Percentiles rank a stretch among this genome's conserved stretches.
Evolutionary conservation across 2,113 vertebrate species (phyloP).

Genomic region (Rhadina sibilatrix): DNA sequence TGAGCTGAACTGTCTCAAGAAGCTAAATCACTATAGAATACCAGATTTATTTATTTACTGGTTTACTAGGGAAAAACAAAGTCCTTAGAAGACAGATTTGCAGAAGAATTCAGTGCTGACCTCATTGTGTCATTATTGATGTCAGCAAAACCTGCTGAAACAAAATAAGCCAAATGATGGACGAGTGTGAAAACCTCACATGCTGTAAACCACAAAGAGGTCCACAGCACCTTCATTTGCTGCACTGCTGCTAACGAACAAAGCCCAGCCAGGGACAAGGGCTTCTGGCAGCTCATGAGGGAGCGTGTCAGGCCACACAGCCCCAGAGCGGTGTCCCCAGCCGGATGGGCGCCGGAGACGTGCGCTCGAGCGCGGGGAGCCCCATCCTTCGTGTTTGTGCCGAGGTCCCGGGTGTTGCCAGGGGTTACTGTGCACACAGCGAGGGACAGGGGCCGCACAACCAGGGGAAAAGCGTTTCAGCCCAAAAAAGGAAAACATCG

Average conservation of each 20-base stretch:
- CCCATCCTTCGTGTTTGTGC: not conserved
- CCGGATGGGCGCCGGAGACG: not conserved
- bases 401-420: slow-evolving; percentile 60
- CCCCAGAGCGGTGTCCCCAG: not conserved
- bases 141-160: not conserved
- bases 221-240: not conserved
- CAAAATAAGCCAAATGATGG: slow-evolving; percentile 40
- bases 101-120: slow-evolving; percentile 30
- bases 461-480: not conserved
- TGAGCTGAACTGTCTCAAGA: not conserved
- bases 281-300: not conserved
- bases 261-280: not conserved
- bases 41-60: slow-evolving; percentile 38
- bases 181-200: slow-evolving; percentile 9
- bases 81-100: slow-evolving; percentile 13
- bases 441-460: not conserved
- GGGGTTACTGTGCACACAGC: slow-evolving; percentile 59
- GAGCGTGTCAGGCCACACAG: not conserved
- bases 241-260: not conserved
- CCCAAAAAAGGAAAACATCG: slow-evolving; percentile 36
- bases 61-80: slow-evolving; percentile 14
- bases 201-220: not conserved
- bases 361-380: not conserved
- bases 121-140: slow-evolving; percentile 45
- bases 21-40: not conserved